Evolutionary conservation across 2,888 invertebrate species (phyloP), one percentile per base, ranked within the genome.

Genomic region (Germaria angustata): DNA sequence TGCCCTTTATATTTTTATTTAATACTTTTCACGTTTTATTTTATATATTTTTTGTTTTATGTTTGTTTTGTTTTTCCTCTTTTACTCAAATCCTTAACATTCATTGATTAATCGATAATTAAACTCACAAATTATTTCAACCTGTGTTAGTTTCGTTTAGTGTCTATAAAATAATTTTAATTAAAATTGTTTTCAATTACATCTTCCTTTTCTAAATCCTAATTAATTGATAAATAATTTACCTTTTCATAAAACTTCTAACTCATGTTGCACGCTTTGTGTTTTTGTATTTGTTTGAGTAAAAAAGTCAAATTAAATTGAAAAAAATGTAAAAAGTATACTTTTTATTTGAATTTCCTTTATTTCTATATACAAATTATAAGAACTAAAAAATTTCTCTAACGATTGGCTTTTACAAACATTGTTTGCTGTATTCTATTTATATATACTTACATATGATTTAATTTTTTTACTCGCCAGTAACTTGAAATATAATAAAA

Each of bases 221-320:
- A 76, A 69, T 73, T 81, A 69, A 57, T 39, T 41, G 44, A 61
- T 75, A 57, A 61, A 61, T 69, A 41, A 66, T 53, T 51, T 71
- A 81, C 66, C 36, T 77, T 75, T 44, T 44, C 65, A 77, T 65
- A 77, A 68, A 53, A 75, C 15, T 73, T 77, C 59, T 84, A 77
- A 84, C 86, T 87, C 87, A 86, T 88, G 85, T 87, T 90, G 88
- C 89, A 90, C 89, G 89, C 87, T 88, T 88, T 88, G 84, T 87
- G 87, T 90, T 90, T 85, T 77, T 87, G 86, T 86, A 69, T 69
- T 81, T 83, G 76, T 79, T 80, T 72, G 59, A 75, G 68, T 76
- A 79, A 81, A 78, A 77, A 34, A 49, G 9, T 71, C 28, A 57
- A 68, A 77, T 55, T 69, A 39, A 59, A 44, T 59, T 15, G 66